Conservation (phyloP, 2,113 vertebrate species). For the Trachemys scripta region DNA sequence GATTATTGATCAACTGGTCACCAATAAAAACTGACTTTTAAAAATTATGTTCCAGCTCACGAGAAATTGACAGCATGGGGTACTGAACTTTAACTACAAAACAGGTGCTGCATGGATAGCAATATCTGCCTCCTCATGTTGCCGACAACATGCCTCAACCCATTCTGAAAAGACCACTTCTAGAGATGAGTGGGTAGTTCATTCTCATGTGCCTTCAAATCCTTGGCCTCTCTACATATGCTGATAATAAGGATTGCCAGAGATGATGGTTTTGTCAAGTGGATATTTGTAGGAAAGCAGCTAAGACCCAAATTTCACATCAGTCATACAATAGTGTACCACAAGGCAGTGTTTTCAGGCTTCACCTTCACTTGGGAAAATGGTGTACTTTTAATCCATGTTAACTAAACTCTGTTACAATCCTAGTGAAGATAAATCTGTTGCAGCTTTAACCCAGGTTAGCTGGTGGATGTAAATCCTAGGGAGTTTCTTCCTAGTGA, state of each 20-base stretch:
- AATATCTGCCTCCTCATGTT: neutral
- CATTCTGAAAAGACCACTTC: neutral
- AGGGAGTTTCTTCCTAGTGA: neutral
- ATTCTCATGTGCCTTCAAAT: neutral
- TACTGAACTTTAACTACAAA: neutral
- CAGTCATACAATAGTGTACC: rapidly evolving
- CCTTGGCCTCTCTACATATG: rapidly evolving
- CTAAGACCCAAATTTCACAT: neutral
- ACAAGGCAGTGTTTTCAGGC: neutral
- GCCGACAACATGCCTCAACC: rapidly evolving
- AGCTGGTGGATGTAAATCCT: neutral
- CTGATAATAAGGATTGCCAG: neutral
- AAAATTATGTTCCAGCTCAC: neutral
- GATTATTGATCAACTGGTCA: neutral
- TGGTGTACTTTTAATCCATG: neutral
- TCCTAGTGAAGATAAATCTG: neutral
- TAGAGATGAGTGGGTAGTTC: neutral
- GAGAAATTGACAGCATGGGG: neutral
- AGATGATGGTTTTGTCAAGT: neutral
- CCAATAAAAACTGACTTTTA: neutral
- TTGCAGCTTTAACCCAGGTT: neutral
- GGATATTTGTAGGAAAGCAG: neutral
- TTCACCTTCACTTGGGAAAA: neutral
- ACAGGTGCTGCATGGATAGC: neutral
- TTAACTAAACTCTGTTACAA: neutral